Evolutionary conservation across 2,797 vertebrate genomes (phyloP).

Genomic region (Cuniculus paca): DNA sequence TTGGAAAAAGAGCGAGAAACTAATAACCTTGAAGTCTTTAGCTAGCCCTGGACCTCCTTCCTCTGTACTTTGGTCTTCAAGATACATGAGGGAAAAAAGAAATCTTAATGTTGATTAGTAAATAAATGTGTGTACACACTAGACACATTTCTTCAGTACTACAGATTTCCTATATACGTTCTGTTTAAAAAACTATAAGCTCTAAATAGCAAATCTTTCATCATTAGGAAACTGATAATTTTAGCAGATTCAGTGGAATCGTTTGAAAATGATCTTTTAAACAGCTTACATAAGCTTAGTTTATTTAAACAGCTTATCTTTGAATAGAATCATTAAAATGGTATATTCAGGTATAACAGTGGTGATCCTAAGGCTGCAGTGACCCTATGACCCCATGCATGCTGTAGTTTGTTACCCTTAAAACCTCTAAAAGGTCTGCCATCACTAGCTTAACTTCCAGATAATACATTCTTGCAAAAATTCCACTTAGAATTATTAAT

Average conservation of each 20-base stretch:
- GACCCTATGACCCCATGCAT: not conserved
- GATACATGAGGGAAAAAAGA: conserved; percentile 30
- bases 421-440: not conserved
- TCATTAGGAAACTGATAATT: conserved; percentile 22
- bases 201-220: not conserved
- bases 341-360: not conserved
- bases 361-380: not conserved
- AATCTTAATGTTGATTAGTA: not conserved
- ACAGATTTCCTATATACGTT: not conserved
- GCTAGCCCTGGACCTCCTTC: not conserved
- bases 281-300: not conserved
- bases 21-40: not conserved
- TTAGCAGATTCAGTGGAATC: conserved; percentile 4
- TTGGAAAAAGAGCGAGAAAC: not conserved
- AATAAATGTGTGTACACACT: not conserved
- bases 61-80: not conserved
- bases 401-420: not conserved
- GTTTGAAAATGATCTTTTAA: conserved; percentile 60
- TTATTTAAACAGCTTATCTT: not conserved
- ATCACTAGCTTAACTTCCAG: not conserved
- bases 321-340: not conserved
- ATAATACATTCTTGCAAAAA: conserved; percentile 23
- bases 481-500: not conserved
- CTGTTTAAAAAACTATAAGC: not conserved
- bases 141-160: conserved; percentile 13